Conservation (phyloP, 2,888 invertebrate genomes). For the Stenurella melanura region DNA sequence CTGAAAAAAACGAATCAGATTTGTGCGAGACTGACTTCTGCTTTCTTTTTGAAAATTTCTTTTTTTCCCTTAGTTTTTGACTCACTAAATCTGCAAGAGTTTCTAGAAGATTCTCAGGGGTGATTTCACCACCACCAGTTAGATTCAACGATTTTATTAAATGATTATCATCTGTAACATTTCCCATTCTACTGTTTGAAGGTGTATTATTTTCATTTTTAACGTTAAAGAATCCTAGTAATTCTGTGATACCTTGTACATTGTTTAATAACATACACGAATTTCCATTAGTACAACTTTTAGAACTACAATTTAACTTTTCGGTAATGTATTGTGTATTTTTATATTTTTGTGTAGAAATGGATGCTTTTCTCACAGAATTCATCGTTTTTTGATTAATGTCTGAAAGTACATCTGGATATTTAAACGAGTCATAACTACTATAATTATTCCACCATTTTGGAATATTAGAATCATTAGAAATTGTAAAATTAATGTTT, state of each 20-base stretch:
- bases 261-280: constrained; percentile 50
- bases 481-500: constrained; percentile 62
- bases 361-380: not conserved
- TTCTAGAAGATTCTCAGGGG: constrained; percentile 50
- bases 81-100: constrained; percentile 55
- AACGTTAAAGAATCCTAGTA: constrained; percentile 57
- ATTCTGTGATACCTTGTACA: constrained; percentile 38
- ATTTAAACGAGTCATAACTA: not conserved
- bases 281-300: constrained; percentile 45
- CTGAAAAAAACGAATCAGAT: constrained; percentile 52
- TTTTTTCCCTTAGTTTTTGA: constrained; percentile 46
- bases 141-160: constrained; percentile 18
- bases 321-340: constrained; percentile 35
- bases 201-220: constrained; percentile 53
- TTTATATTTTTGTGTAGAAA: constrained; percentile 10
- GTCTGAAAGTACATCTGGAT: not conserved
- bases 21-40: constrained; percentile 1
- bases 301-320: constrained; percentile 46
- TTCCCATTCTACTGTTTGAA: constrained; percentile 41
- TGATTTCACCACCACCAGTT: constrained; percentile 25
- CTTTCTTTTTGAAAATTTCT: constrained; percentile 32
- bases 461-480: constrained; percentile 53
- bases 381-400: not conserved
- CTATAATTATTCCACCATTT: constrained; percentile 28
- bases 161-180: constrained; percentile 25